Base-by-base conservation (phyloP, 2,888 invertebrate genomes). In the Neria commutata region DNA sequence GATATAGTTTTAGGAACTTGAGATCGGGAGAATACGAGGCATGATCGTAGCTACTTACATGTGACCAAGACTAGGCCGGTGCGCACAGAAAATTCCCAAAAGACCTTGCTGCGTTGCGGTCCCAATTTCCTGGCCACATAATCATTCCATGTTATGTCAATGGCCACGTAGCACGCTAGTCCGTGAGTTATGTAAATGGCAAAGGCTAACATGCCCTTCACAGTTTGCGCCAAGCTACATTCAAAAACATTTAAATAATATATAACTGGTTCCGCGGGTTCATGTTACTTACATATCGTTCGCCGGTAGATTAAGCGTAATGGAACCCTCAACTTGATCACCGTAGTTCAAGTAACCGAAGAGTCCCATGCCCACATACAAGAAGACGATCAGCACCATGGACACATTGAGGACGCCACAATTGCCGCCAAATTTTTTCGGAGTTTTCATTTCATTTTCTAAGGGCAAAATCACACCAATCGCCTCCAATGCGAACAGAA, bases 401-500 rank as follows among this genome's bases (percentile, higher is more conserved):
- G 91, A 85, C 67, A 87, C 85, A 77, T 95, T 96, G 14, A 98
- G 83, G 0, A 96, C 94, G 2, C 97, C 97, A 60, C 86, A 89
- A 47, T 85, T 84, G 10, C 91, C 91, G 1, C 89, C 89, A 80
- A 98, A 96, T 46, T 86, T 85, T 69, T 87, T 87, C 0, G 95
- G 95, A 0, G 88, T 88, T 78, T 91, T 91, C 96, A 98, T 97
- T 78, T 94, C 93, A 78, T 96, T 97, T 81, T 97, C 95, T 68
- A 98, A 78, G 0, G 98, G 72, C 49, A 72, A 53, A n/a, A 92
- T 92, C 81, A 92, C 91, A 53, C 92, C 92, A 67, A 98, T 96
- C 54, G 97, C 96, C 85, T 98, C 98, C 71, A 98, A 87, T 0
- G 98, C 94, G 79, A 96, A 98, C 50, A 98, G 85, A 0, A 95